These are phyloP conservation scores for Athalia rosae DNA, from an alignment of 2,888 invertebrate species.

Conservation along the genomic window DNA sequence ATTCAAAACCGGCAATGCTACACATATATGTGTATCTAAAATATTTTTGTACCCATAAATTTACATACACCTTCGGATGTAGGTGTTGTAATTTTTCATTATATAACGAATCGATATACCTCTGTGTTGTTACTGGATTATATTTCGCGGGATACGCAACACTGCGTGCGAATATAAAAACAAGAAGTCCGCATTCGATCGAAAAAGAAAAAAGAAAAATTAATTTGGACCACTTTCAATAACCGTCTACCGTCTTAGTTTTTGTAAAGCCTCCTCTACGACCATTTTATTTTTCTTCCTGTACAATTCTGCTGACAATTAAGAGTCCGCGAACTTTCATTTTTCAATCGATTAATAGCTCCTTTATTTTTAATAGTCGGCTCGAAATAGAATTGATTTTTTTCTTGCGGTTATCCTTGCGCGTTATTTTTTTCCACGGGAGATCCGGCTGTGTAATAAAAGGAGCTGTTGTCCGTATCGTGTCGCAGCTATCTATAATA, in stretches of 20 bases:
- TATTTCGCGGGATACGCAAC: constrained; percentile 7
- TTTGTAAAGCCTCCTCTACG: neutral
- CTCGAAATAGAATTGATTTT: neutral
- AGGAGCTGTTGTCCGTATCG: neutral
- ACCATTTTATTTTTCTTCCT: neutral
- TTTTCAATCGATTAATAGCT: too few species aligned
- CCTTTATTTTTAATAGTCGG: too few species aligned
- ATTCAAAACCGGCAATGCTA: neutral
- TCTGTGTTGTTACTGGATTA: neutral
- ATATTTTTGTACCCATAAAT: neutral
- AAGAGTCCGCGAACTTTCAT: too few species aligned
- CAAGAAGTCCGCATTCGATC: neutral
- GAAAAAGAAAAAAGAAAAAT: neutral
- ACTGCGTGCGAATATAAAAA: neutral
- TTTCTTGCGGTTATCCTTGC: constrained; percentile 20
- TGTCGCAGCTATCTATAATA: neutral
- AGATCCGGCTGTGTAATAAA: constrained; percentile 25
- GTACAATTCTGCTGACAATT: too few species aligned
- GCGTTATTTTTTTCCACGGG: neutral
- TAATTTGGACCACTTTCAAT: constrained; percentile 11
- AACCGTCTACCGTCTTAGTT: neutral
- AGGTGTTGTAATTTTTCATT: constrained; percentile 27
- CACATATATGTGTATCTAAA: neutral
- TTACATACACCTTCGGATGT: neutral
- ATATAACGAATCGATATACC: neutral